Evolutionary conservation across 2,797 vertebrate genomes (phyloP).

Genomic region (Pristis pectinata): DNA sequence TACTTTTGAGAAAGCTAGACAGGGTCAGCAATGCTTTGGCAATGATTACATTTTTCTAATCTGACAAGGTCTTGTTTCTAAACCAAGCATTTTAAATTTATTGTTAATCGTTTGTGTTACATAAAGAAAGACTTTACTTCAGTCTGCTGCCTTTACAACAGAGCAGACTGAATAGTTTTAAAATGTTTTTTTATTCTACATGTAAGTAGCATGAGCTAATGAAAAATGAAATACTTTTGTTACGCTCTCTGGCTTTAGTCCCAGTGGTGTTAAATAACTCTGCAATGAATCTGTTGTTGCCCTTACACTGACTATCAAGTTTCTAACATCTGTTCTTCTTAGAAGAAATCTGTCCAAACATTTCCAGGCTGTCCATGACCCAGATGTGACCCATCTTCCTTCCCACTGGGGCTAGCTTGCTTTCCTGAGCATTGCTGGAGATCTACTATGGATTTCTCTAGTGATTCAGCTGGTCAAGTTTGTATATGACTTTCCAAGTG

Average conservation of each 20-base stretch:
- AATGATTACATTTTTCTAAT: neutral
- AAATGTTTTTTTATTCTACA: neutral
- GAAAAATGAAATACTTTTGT: conserved; percentile 19
- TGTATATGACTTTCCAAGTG: neutral
- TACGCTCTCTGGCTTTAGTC: neutral
- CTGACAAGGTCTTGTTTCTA: conserved; percentile 21
- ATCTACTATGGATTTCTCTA: neutral
- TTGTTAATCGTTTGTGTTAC: neutral
- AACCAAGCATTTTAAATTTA: neutral
- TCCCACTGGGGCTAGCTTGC: neutral
- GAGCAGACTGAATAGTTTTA: neutral
- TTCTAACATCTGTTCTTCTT: conserved; percentile 26
- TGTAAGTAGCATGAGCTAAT: conserved; percentile 13
- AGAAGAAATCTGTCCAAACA: conserved; percentile 21
- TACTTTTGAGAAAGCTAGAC: neutral
- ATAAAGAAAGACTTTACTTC: neutral
- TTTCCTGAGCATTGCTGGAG: neutral
- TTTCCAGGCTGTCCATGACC: conserved; percentile 31
- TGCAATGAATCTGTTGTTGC: conserved; percentile 13
- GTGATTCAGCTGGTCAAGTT: neutral
- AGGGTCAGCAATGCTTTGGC: neutral
- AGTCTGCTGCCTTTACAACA: neutral
- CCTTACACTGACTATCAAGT: conserved; percentile 25
- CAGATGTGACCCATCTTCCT: conserved; percentile 28
- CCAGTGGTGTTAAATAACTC: conserved; percentile 17